phyloP scores from a whole-genome alignment of 2,113 vertebrate genomes.

The Vimba vimba region DNA sequence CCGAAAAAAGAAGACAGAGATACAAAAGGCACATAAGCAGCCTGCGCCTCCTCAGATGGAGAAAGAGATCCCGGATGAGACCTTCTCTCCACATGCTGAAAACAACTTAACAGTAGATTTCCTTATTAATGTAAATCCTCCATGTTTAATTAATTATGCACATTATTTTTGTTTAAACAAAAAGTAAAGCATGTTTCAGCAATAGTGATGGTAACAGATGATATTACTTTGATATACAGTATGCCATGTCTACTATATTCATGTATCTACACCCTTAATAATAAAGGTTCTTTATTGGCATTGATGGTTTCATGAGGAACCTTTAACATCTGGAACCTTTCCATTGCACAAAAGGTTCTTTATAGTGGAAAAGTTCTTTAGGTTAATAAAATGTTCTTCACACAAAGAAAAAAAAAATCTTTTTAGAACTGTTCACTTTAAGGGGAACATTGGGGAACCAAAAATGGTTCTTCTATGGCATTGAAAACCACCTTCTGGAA shows the following conservation, averaged over 20 bases:
- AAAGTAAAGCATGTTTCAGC: not conserved
- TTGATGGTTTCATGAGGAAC: too few relatives aligned
- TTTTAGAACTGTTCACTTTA: too few relatives aligned
- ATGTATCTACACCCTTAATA: not conserved
- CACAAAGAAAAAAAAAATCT: too few relatives aligned
- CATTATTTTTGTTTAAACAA: not conserved
- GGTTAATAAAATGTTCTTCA: too few relatives aligned
- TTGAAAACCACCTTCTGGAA: too few relatives aligned
- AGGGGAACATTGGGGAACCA: too few relatives aligned
- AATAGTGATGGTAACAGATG: not conserved
- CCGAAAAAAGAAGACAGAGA: constrained; percentile 57
- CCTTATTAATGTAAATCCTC: constrained; percentile 80
- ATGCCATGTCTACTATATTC: not conserved
- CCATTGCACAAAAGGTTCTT: too few relatives aligned
- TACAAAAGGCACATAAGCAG: constrained; percentile 49
- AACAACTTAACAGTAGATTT: constrained; percentile 81
- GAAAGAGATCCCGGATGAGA: constrained; percentile 65
- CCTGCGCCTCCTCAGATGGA: constrained; percentile 59
- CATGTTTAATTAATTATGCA: not conserved
- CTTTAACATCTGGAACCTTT: too few relatives aligned
- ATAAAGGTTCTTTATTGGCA: too few relatives aligned
- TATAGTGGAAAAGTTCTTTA: too few relatives aligned
- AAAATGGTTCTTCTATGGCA: too few relatives aligned
- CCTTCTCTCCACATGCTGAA: constrained; percentile 65
- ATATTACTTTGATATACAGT: not conserved